Conservation (phyloP, 2,888 invertebrate species). For the Dione juno region DNA sequence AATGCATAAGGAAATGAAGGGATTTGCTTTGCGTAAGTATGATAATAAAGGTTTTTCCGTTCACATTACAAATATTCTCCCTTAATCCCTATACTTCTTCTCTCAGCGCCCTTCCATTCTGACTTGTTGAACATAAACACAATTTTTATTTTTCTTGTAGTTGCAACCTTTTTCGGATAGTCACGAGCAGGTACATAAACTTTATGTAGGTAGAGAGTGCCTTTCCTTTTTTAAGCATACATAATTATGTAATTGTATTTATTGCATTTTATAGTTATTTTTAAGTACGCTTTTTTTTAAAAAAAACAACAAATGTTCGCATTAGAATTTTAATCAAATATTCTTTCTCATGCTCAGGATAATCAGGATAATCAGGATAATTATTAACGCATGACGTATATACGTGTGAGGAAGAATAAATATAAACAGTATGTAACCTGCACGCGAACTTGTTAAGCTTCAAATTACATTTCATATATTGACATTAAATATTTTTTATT, state of each 20-base stretch:
- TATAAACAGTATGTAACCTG: conserved; percentile 27
- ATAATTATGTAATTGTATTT: conserved; percentile 41
- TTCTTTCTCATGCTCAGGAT: conserved; percentile 43
- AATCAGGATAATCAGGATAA: neutral
- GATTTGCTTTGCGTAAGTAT: conserved; percentile 36
- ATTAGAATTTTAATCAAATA: conserved; percentile 37
- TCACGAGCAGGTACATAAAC: conserved; percentile 79
- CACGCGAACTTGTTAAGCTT: conserved; percentile 35
- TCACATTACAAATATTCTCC: conserved; percentile 23
- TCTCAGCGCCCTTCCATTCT: conserved; percentile 43
- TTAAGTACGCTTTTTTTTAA: conserved; percentile 35
- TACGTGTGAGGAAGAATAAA: conserved; percentile 37
- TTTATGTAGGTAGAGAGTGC: conserved; percentile 69
- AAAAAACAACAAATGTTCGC: conserved; percentile 35
- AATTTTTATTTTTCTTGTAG: conserved; percentile 76
- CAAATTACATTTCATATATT: conserved; percentile 26
- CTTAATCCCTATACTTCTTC: conserved; percentile 31
- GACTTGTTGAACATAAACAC: conserved; percentile 58
- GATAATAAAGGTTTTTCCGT: conserved; percentile 29
- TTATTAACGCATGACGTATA: neutral
- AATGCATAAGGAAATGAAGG: conserved; percentile 36
- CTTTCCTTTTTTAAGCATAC: conserved; percentile 56
- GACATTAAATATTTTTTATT: conserved; percentile 13
- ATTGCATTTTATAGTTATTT: conserved; percentile 53
- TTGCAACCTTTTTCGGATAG: conserved; percentile 83